Evolutionary conservation across 2,888 invertebrate genomes (phyloP), one percentile per base, ranked within the genome.

Genomic region (Parnassius apollo): DNA sequence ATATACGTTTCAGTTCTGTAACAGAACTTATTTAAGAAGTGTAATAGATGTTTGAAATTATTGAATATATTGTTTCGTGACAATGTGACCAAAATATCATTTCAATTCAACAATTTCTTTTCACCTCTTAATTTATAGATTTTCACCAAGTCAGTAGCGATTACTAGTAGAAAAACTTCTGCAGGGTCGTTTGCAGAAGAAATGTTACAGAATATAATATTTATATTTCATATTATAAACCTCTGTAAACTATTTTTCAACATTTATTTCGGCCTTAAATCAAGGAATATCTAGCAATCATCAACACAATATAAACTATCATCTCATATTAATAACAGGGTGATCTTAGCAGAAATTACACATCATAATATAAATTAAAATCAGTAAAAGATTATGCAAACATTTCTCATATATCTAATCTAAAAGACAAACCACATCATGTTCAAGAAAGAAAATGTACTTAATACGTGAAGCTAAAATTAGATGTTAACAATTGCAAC

Each of bases 391-490:
- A 75, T 79, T 75, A 80, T 75, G 77, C 78, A 82, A 87, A 85
- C 81, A 81, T 81, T 81, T 80, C 78, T 82, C 80, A 59, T 59
- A 80, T 64, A 74, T 80, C 82, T 85, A 87, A 80, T 78, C 86
- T 86, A 86, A 84, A 80, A 86, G 82, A 86, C 73, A 82, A 35
- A 82, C 80, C 80, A 79, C 79, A 81, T 79, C 79, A 81, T 79
- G 82, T 82, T 82, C 79, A 77, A 83, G 79, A 84, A 76, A 78
- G 78, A 81, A 85, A 85, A 86, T 83, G 77, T 82, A 35, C 35
- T 35, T 35, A 77, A 78, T 49, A 18, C 18, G 80, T 80, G 80
- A 84, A 80, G 80, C 77, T 83, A 82, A 82, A 86, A 76, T 78
- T 79, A 75, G 80, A 80, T 83, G 81, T 83, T 78, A 18, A 73